These are phyloP conservation scores for Cnemophilus loriae DNA, from an alignment of 2,113 vertebrate genomes.

Conservation along the genomic window DNA sequence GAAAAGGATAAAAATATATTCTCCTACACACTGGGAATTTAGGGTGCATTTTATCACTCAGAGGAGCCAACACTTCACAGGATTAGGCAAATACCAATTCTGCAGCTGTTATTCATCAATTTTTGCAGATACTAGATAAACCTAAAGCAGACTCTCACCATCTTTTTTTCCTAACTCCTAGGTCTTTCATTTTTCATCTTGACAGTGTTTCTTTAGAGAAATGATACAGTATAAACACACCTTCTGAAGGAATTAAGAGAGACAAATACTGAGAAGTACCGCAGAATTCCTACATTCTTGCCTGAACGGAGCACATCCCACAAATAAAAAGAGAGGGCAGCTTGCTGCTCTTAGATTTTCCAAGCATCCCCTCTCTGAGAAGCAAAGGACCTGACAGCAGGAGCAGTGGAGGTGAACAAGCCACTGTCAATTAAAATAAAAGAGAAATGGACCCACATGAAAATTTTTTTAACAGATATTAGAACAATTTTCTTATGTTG, in stretches of 20 bases:
- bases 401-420: neutral
- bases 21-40: neutral
- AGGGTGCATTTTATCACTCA: neutral
- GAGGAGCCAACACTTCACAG: neutral
- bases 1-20: neutral
- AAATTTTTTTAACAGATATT: neutral
- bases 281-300: neutral
- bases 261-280: neutral
- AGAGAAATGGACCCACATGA: neutral
- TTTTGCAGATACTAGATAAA: constrained; percentile 29
- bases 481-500: neutral
- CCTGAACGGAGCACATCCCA: neutral
- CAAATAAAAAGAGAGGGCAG: neutral
- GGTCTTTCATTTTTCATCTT: constrained; percentile 30
- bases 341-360: neutral
- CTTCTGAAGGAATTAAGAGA: constrained; percentile 35
- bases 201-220: constrained; percentile 50
- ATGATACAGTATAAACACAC: constrained; percentile 23
- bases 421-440: neutral
- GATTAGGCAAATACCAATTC: constrained; percentile 28
- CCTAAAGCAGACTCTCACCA: neutral
- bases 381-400: neutral
- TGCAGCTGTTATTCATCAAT: constrained; percentile 28
- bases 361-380: neutral
- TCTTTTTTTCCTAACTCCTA: constrained; percentile 1